A percentile compares a stretch with the other conserved stretches of the same genome.
phyloP scores from a whole-genome alignment of 1,140 invertebrate species.

The Apis mellifera region DNA sequence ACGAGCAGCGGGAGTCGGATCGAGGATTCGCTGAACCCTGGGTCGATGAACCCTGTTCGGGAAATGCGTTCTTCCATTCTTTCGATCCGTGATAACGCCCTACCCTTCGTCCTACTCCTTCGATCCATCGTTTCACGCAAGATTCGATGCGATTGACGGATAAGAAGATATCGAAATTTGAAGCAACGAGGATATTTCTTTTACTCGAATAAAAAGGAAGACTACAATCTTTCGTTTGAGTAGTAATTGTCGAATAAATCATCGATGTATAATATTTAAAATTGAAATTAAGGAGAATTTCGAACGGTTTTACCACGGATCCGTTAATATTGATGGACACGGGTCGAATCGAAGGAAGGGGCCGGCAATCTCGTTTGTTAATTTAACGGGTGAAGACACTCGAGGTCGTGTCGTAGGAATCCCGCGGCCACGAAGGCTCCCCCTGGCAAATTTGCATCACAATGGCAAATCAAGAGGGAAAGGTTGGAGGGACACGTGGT shows the following conservation, averaged over 20 bases:
- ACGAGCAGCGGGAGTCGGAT: constrained; percentile 31
- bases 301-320: no score
- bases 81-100: background rate
- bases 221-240: no score
- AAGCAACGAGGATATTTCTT: no score
- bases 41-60: constrained; percentile 16
- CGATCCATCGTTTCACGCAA: background rate
- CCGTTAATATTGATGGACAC: no score
- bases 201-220: no score
- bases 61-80: background rate
- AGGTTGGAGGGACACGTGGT: constrained; percentile 39
- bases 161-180: background rate
- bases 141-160: background rate
- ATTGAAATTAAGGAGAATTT: no score
- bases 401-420: constrained; percentile 41
- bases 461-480: constrained; percentile 68
- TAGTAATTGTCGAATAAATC: no score
- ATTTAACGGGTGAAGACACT: constrained; percentile 21
- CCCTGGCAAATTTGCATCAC: constrained; percentile 68
- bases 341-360: constrained; percentile 15
- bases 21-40: constrained; percentile 37
- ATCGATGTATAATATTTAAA: no score
- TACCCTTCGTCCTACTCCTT: no score
- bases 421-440: constrained; percentile 36
- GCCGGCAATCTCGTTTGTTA: background rate